Conservation (phyloP, 2,113 vertebrate species). For the Oriolus oriolus region DNA sequence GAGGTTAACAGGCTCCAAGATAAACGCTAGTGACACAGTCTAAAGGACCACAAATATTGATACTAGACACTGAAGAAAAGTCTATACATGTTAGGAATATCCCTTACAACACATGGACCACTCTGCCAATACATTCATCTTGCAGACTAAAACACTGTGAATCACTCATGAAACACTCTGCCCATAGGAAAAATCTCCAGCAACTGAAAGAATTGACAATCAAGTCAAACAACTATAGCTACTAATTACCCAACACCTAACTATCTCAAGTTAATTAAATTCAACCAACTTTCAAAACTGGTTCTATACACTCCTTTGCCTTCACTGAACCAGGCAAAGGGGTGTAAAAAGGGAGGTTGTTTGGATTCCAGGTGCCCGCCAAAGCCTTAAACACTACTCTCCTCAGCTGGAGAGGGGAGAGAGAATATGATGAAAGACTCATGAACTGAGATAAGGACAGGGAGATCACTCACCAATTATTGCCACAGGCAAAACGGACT, state of each 20-base stretch:
- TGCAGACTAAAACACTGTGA: neutral
- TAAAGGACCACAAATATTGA: neutral
- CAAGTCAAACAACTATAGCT: neutral
- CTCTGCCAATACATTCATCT: fast-evolving
- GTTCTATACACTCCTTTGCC: neutral
- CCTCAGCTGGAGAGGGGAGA: neutral
- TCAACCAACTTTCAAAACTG: neutral
- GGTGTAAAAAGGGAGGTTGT: neutral
- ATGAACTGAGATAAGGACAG: neutral
- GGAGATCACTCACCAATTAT: neutral
- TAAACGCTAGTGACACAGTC: neutral
- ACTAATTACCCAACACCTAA: neutral
- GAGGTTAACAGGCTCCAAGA: neutral
- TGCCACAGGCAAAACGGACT: neutral
- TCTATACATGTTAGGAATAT: neutral
- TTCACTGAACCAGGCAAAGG: neutral
- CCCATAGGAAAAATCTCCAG: neutral
- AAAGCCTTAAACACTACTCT: neutral
- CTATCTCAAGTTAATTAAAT: neutral
- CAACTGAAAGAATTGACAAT: neutral
- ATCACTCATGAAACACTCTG: neutral
- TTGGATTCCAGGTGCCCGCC: neutral
- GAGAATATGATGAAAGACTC: neutral
- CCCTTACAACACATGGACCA: neutral
- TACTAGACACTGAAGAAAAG: neutral